Conservation (phyloP, 1,140 invertebrate genomes). For the Polyergus mexicanus region DNA sequence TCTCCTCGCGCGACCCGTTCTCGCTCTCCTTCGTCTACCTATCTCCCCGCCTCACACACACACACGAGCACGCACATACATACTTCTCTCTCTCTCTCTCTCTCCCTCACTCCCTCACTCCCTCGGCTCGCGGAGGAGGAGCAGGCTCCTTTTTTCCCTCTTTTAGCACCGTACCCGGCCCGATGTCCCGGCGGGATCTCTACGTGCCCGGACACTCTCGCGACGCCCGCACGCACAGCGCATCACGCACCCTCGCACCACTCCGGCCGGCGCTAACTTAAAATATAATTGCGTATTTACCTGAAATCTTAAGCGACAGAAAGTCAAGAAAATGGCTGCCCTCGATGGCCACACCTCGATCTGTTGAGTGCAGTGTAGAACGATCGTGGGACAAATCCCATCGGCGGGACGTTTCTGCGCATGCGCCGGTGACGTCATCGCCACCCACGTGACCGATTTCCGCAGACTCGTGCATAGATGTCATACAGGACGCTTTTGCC, state of each 20-base stretch:
- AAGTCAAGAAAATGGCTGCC: conserved; percentile 87
- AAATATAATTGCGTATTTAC: conserved; percentile 83
- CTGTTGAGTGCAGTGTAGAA: conserved; percentile 82
- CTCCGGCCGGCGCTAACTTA: conserved; percentile 65
- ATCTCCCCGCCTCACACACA: neutral
- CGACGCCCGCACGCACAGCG: conserved; percentile 64
- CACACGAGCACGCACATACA: neutral
- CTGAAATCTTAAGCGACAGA: conserved; percentile 86
- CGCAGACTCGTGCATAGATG: no score
- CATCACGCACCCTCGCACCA: conserved; percentile 71
- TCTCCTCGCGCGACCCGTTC: conserved; percentile 31
- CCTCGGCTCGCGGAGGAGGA: conserved; percentile 63
- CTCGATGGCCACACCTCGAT: conserved; percentile 86
- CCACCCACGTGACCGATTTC: no score
- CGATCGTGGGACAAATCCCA: neutral
- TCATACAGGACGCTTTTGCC: no score
- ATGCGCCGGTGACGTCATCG: no score
- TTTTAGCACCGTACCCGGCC: conserved; percentile 64
- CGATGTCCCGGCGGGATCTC: conserved; percentile 44
- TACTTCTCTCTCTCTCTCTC: neutral
- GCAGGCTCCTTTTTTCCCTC: conserved; percentile 62
- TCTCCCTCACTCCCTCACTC: conserved; percentile 48
- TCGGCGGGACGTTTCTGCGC: neutral
- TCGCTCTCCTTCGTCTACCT: conserved; percentile 11
- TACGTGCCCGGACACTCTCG: conserved; percentile 51